phyloP scores from a whole-genome alignment of 2,888 invertebrate species.

The Chaetogeoica ovagalla region DNA sequence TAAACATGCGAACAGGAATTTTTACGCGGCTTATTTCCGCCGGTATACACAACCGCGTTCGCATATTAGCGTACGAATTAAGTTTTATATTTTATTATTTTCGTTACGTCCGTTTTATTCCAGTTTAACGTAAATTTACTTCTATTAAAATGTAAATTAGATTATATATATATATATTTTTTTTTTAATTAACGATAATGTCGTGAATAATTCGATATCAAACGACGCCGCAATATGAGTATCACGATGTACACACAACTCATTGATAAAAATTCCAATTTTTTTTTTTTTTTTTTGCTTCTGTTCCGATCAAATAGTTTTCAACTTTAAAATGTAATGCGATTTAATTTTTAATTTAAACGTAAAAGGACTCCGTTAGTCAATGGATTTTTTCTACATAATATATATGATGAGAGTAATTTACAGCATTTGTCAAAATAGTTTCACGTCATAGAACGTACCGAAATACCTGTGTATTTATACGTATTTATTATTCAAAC shows the following conservation, averaged over 20 bases:
- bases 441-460: too few relatives aligned
- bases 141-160: too few relatives aligned
- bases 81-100: neutral
- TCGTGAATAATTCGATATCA: neutral
- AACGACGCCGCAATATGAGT: neutral
- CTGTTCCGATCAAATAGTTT: conserved; percentile 16
- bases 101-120: neutral
- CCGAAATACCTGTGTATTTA: too few relatives aligned
- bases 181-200: conserved; percentile 24
- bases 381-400: neutral
- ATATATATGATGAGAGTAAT: too few relatives aligned
- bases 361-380: neutral
- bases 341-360: neutral
- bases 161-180: neutral
- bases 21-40: too few relatives aligned
- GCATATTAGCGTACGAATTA: neutral
- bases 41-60: too few relatives aligned
- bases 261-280: neutral
- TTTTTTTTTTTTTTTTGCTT: neutral
- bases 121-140: neutral
- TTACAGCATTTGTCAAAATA: too few relatives aligned
- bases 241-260: too few relatives aligned
- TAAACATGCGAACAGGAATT: too few relatives aligned
- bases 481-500: too few relatives aligned
- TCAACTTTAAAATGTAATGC: conserved; percentile 21